A percentile compares a stretch with the other conserved stretches of the same genome.
Evolutionary conservation across 2,888 invertebrate species (phyloP).

Genomic region (Dorcus hopei): DNA sequence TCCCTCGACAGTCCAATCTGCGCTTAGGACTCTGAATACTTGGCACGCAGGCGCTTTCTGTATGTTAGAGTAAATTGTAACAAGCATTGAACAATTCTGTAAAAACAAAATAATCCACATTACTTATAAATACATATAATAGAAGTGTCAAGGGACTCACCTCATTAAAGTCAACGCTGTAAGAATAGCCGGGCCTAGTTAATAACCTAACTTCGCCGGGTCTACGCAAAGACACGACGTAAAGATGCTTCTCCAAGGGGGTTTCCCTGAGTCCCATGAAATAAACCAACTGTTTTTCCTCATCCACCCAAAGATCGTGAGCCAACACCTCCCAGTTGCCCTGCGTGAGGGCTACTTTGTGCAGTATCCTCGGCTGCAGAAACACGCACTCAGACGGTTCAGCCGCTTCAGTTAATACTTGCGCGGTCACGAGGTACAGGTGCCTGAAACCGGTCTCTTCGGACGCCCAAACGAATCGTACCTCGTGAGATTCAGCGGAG

Average conservation of each 20-base stretch:
- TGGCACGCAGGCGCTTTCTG: slow-evolving; percentile 76
- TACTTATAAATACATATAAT: slow-evolving; percentile 3
- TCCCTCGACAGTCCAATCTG: slow-evolving; percentile 66
- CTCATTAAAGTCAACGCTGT: slow-evolving; percentile 76
- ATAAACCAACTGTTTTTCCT: slow-evolving; percentile 74
- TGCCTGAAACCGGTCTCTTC: slow-evolving; percentile 90
- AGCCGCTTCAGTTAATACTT: slow-evolving; percentile 51
- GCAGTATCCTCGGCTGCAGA: slow-evolving; percentile 61
- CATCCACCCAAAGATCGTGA: slow-evolving; percentile 85
- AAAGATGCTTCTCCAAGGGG: slow-evolving; percentile 89
- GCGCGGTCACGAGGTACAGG: slow-evolving; percentile 75
- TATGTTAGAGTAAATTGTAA: slow-evolving; percentile 81
- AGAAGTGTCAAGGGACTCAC: slow-evolving; percentile 46
- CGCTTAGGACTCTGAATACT: slow-evolving; percentile 68
- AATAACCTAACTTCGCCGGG: slow-evolving; percentile 73
- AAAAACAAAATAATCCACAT: background rate
- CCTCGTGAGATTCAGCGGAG: slow-evolving; percentile 50
- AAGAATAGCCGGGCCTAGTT: slow-evolving; percentile 81
- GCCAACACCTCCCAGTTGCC: slow-evolving; percentile 95
- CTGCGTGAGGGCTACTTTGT: slow-evolving; percentile 71
- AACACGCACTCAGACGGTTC: slow-evolving; percentile 53
- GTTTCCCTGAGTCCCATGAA: slow-evolving; percentile 89
- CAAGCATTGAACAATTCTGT: slow-evolving; percentile 75
- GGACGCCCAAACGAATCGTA: slow-evolving; percentile 85
- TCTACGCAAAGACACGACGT: slow-evolving; percentile 72